A percentile compares a stretch with the other conserved stretches of the same genome.
Conservation (phyloP, 2,113 vertebrate species). For the Phycodurus eques region DNA sequence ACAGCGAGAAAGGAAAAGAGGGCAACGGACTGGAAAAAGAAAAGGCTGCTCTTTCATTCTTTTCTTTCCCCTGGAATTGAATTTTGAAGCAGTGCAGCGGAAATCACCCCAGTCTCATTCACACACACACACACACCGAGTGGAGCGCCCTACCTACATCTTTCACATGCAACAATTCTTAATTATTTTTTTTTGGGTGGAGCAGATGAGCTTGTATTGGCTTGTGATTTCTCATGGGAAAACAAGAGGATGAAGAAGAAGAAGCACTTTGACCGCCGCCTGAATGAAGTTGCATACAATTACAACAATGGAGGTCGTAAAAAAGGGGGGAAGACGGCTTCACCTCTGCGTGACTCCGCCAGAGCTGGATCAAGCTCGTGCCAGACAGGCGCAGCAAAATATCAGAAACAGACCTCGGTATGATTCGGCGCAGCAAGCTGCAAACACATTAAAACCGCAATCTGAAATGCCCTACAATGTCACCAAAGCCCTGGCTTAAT, state of each 20-base stretch:
- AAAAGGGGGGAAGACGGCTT: background rate
- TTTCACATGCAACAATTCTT: slow-evolving; percentile 29
- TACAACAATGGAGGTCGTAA: slow-evolving; percentile 1
- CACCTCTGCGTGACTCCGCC: background rate
- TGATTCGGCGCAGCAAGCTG: too few species aligned
- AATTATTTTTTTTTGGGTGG: background rate
- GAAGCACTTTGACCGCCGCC: slow-evolving; percentile 33
- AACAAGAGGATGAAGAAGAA: slow-evolving; percentile 18
- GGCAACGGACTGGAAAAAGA: slow-evolving; percentile 37
- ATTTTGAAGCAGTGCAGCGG: slow-evolving; percentile 37
- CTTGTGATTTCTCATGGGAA: slow-evolving; percentile 33
- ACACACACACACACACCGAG: background rate
- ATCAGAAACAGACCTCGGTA: background rate
- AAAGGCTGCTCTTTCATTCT: slow-evolving; percentile 30
- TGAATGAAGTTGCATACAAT: slow-evolving; percentile 29
- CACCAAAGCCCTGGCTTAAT: too few species aligned
- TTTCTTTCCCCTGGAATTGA: slow-evolving; percentile 30
- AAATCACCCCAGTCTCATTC: slow-evolving; percentile 17
- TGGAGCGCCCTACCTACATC: slow-evolving; percentile 23
- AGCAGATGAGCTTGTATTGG: slow-evolving; percentile 52
- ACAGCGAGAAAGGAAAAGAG: background rate
- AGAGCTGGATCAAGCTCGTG: too few species aligned
- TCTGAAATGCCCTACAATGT: too few species aligned
- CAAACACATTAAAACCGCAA: too few species aligned
- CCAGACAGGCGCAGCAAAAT: too few species aligned